Evolutionary conservation across 2,113 vertebrate genomes (phyloP).

Genomic region (Butorides virescens): DNA sequence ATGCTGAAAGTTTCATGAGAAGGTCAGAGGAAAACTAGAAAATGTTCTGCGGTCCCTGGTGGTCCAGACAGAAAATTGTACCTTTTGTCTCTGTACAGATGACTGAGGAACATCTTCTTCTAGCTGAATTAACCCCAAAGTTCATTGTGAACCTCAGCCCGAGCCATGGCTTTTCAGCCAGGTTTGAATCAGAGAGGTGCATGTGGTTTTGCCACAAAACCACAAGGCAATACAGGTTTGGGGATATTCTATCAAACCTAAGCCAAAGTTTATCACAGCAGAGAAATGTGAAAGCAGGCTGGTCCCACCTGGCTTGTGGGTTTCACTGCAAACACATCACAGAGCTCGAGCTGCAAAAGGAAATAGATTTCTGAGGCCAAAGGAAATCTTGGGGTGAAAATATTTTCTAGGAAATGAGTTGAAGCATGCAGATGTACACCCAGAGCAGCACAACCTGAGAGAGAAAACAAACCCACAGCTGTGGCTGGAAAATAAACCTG

Average conservation of each 20-base stretch:
- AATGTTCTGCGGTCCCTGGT: background rate
- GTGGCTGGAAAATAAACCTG: conserved; percentile 59
- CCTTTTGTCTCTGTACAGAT: background rate
- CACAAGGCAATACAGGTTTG: background rate
- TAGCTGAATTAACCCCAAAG: background rate
- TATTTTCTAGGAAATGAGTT: conserved; percentile 32
- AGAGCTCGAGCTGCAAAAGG: background rate
- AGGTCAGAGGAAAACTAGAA: background rate
- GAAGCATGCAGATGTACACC: conserved; percentile 30
- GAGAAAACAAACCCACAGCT: conserved; percentile 51
- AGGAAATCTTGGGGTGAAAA: conserved; percentile 11
- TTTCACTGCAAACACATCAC: background rate
- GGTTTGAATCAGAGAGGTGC: background rate
- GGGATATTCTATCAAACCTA: background rate
- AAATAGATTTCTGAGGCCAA: background rate
- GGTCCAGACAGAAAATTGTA: background rate
- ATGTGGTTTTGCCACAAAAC: background rate
- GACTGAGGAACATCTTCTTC: fast-evolving
- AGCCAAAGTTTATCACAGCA: background rate
- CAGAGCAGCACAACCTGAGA: background rate
- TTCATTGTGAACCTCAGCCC: background rate
- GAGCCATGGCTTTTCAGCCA: background rate
- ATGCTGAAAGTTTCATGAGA: background rate
- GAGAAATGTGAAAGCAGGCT: background rate
- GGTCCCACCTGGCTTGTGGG: background rate